Evolutionary conservation across 2,888 invertebrate species (phyloP).

Genomic region (Clanis bilineata): DNA sequence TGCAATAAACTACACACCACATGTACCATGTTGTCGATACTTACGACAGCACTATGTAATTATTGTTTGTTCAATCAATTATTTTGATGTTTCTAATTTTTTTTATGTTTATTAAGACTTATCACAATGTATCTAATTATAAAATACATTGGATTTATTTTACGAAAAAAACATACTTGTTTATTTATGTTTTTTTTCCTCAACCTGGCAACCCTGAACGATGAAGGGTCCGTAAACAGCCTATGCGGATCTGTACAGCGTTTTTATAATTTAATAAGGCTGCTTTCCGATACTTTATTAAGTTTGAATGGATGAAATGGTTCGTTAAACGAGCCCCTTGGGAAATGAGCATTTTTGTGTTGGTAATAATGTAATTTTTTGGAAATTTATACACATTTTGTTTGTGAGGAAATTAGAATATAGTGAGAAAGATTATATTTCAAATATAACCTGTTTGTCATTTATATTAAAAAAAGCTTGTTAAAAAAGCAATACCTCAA

Average conservation of each 20-base stretch:
- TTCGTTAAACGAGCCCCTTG: conserved; percentile 56
- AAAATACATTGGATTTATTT: too few species aligned
- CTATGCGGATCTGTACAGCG: conserved; percentile 8
- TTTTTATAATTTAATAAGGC: conserved; percentile 70
- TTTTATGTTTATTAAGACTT: too few species aligned
- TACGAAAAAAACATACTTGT: too few species aligned
- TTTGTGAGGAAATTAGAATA: neutral
- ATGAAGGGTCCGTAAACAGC: conserved; percentile 5
- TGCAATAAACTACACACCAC: too few species aligned
- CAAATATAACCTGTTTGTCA: too few species aligned
- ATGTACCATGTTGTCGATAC: too few species aligned
- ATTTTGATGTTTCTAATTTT: too few species aligned
- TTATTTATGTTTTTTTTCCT: neutral
- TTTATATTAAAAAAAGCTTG: too few species aligned
- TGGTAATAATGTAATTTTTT: conserved; percentile 18
- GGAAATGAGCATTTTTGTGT: conserved; percentile 37
- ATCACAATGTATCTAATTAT: neutral
- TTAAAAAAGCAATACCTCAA: too few species aligned
- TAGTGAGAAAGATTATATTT: neutral
- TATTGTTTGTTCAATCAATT: too few species aligned
- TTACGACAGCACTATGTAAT: too few species aligned
- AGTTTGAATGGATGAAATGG: conserved; percentile 69
- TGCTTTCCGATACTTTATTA: conserved; percentile 75
- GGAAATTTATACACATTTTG: conserved; percentile 4
- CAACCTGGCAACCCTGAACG: neutral